Percentiles rank a stretch among this genome's conserved stretches.
phyloP scores from a whole-genome alignment of 2,888 invertebrate genomes.

The Euzetes globulus region DNA sequence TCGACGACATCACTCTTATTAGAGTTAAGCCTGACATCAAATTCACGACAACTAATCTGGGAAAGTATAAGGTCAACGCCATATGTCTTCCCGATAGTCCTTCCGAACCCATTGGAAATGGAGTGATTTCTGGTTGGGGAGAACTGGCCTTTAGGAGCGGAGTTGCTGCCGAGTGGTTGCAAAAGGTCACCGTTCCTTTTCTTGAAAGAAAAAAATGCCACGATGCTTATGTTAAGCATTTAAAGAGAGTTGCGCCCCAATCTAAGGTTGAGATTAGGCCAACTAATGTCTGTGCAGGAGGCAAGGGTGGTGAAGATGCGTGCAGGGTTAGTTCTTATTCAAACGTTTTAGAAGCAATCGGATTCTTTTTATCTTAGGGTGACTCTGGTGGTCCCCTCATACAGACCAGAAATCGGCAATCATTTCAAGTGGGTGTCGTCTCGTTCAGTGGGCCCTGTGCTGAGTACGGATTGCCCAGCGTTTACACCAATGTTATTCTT shows the following conservation, averaged over 20 bases:
- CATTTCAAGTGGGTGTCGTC: background rate
- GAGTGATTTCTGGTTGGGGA: conserved; percentile 15
- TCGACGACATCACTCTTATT: conserved; percentile 2
- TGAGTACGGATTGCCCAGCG: background rate
- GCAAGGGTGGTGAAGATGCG: background rate
- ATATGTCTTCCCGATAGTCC: conserved; percentile 17
- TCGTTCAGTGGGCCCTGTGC: background rate
- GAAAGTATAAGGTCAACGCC: conserved; percentile 3
- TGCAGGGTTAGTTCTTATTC: conserved; percentile 5
- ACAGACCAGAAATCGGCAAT: background rate
- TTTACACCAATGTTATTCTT: background rate
- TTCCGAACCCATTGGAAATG: background rate
- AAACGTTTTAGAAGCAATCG: no score
- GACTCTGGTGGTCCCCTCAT: background rate
- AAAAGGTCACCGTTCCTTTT: background rate
- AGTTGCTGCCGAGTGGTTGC: background rate
- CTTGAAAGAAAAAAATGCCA: background rate
- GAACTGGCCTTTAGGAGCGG: background rate
- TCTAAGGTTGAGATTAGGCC: background rate
- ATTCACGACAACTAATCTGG: background rate
- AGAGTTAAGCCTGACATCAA: background rate
- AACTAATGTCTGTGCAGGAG: conserved; percentile 2
- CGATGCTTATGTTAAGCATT: background rate
- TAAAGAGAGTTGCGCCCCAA: no score
- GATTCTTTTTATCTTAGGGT: no score